Percentiles rank a stretch among this genome's conserved stretches.
Conservation (phyloP, 2,888 invertebrate species). For the Arge pagana region DNA sequence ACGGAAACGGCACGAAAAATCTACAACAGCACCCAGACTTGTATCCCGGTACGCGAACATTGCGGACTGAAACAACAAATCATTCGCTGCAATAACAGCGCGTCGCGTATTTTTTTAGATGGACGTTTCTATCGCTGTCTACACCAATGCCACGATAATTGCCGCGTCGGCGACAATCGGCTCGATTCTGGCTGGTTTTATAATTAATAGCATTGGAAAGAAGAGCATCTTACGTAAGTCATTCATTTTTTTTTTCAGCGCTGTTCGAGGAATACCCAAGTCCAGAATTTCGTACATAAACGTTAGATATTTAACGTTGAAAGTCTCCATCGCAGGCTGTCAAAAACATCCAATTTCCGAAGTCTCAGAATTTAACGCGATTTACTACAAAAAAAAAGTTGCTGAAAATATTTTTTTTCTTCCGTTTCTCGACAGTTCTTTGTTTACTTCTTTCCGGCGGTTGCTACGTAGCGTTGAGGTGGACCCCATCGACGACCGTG, state of each 20-base stretch:
- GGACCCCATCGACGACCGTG: slow-evolving; percentile 4
- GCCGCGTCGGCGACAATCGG: slow-evolving; percentile 46
- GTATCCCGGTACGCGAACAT: slow-evolving; percentile 36
- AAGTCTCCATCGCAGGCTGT: no score
- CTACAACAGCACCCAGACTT: slow-evolving; percentile 29
- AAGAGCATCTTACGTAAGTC: slow-evolving; percentile 41
- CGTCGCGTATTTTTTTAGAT: slow-evolving; percentile 40
- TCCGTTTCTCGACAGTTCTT: no score
- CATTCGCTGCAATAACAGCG: no score
- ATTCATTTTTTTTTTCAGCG: slow-evolving; percentile 3
- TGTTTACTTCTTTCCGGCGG: no score
- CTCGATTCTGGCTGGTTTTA: slow-evolving; percentile 40
- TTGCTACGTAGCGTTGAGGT: slow-evolving; percentile 8
- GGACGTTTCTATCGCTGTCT: slow-evolving; percentile 41
- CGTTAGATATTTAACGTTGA: no score
- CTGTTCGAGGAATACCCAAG: no score
- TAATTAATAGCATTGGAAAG: slow-evolving; percentile 28
- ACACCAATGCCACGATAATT: slow-evolving; percentile 51
- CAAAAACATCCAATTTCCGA: no score
- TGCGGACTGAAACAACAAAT: no score
- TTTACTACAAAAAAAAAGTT: no score
- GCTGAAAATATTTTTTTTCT: no score
- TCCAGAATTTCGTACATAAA: no score
- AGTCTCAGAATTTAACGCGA: no score
- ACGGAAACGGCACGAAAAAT: neutral